Evolutionary conservation across 1,140 invertebrate genomes (phyloP), one percentile per base, ranked within the genome.

Genomic region (Ladona fulva): DNA sequence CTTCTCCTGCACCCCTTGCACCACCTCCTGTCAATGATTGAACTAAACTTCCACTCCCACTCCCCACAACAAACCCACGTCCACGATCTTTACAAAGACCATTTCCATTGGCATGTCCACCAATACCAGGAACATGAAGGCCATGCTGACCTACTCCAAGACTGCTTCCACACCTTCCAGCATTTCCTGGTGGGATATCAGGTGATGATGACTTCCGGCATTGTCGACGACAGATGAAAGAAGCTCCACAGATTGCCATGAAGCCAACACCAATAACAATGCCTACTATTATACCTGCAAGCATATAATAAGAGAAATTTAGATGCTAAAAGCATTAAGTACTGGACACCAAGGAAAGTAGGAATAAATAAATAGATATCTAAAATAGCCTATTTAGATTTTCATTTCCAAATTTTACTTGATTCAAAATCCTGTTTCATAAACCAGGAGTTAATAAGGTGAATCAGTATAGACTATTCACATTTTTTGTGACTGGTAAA

Each of bases 261-360:
- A 82, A 85, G 16, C 81, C 42, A 11, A 83, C 76, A 11, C 83
- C 83, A 24, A 87, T 82, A 8, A 81, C 79, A 66, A 84, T 80
- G 7, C 85, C 86, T 12, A 86, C 77, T 22, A 85, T 80, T 74
- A 86, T 83, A 74, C 85, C 85, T 85, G 78, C 25, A 75, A 78
- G 77, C n/a, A n/a, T n/a, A 79, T 80, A 76, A 78, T 25, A 22
- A 25, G 7, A 74, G 74, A 78, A 73, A n/a, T n/a, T n/a, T n/a
- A n/a, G n/a, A n/a, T n/a, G n/a, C n/a, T n/a, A n/a, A n/a, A n/a
- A n/a, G n/a, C n/a, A n/a, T n/a, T n/a, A n/a, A n/a, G n/a, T n/a
- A n/a, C n/a, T n/a, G n/a, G n/a, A n/a, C n/a, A n/a, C n/a, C n/a
- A n/a, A n/a, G n/a, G n/a, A n/a, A n/a, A n/a, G n/a, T n/a, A n/a